Base-by-base conservation (phyloP, 2,113 vertebrate genomes). In the Diphyllodes magnificus region DNA sequence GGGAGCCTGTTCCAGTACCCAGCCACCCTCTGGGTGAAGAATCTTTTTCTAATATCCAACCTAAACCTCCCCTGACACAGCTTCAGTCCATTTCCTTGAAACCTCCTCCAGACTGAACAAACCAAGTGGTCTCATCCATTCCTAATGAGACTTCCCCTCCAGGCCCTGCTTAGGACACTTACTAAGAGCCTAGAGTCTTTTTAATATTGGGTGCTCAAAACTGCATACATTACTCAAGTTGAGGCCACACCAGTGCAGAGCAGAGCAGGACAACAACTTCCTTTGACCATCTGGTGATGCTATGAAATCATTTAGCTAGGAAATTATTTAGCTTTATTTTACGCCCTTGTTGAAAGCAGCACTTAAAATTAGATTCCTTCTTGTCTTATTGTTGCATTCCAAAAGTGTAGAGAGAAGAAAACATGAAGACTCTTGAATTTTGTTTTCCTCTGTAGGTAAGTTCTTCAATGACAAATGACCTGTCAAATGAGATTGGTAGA, bases 211-310 rank as follows among this genome's bases (percentile, higher is more conserved):
- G 15, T 61, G 17, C 15, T 63, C 21, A 31, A 49, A 49, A 64
- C 3, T 6, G 21, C 21, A 49, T 5, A 23, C 14, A 13, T 35
- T 49, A 31, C 35, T 57, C 35, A 42, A 35, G 22, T 0, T 23
- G 31, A 72, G 11, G 31, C 7, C 0, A 0, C 6, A 42, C 1
- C 1, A 50, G 8, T 2, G 2, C 21, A 72, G 22, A 42, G 17
- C 11, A 72, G 35, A 64, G 22, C 8, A 35, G 22, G 50, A 57
- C 27, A 59, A 44, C 33, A 10, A 4, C 27, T 57, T 65, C 12
- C 27, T 50, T 33, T 50, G 22, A 50, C 14, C 13, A 42, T 31
- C 27, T 65, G 25, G 11, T 50, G 31, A 81, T 33, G 18, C 37
- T 57, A 70, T 31, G 50, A 65, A 65, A 73, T n/a, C 3, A 14